Conservation (phyloP, 2,797 vertebrate species). For the Linurgus olivaceus region DNA sequence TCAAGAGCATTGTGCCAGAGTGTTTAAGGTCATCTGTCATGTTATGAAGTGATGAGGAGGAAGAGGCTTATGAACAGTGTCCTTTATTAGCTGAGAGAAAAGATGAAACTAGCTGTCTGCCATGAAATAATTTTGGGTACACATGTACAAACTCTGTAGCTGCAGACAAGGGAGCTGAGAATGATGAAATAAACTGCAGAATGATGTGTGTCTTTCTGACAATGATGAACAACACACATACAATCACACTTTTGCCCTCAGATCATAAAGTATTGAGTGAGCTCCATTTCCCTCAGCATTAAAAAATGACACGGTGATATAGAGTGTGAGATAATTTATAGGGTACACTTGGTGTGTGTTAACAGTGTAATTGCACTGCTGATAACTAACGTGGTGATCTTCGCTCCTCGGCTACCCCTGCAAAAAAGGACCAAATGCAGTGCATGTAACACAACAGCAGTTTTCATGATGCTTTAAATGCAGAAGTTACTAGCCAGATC, state of each 20-base stretch:
- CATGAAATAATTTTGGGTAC: background rate
- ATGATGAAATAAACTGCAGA: background rate
- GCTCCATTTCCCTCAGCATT: conserved; percentile 3
- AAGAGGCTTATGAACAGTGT: background rate
- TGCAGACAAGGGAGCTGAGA: background rate
- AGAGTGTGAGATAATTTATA: background rate
- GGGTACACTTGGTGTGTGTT: background rate
- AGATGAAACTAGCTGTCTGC: background rate
- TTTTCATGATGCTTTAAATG: background rate
- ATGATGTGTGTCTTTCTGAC: background rate
- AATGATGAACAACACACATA: background rate
- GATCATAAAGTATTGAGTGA: background rate
- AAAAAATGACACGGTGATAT: background rate
- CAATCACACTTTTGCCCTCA: background rate
- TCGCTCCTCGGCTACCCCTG: background rate
- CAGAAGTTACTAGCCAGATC: background rate
- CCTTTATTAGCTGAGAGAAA: background rate
- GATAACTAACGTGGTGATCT: background rate
- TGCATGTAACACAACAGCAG: background rate
- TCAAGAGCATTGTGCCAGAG: background rate
- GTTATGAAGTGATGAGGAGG: background rate
- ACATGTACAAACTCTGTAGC: background rate
- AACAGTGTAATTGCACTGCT: background rate
- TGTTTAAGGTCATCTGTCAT: background rate
- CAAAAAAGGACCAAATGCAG: background rate